Base-by-base conservation (phyloP, 2,888 invertebrate genomes). In the Lithophane leautieri region DNA sequence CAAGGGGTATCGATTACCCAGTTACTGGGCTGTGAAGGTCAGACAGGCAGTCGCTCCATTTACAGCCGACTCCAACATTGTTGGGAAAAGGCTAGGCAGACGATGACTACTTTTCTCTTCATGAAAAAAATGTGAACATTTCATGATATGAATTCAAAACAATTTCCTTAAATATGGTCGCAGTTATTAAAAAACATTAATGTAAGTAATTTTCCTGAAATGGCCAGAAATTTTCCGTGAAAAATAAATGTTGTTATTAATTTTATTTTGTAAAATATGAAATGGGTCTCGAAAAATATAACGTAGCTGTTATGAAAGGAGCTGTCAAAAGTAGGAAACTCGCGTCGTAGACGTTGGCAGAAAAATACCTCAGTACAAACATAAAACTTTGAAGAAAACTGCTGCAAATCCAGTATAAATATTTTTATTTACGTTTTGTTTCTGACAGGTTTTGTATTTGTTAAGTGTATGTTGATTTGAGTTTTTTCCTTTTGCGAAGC, bases 301-400 rank as follows among this genome's bases (percentile, higher is more conserved):
- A 54, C 40, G 44, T 40, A 3, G 52, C 44, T 42, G 52, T 28
- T 62, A 16, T 79, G 40, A 79, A 77, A 77, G 6, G 19, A 34
- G 7, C 80, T 77, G 76, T 79, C 76, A 79, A 3, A 54, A 28
- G 12, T 40, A 72, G 79, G 72, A 62, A 72, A 62, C 54, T 70
- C 28, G 47, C 3, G 28, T 62, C 40, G 52, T 40, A 44, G 4
- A 44, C 2, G 68, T 22, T 79, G 40, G 1, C n/a, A 50, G 9
- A 16, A 56, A 80, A 80, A 77, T 2, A 56, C 0, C 28, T 1
- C 0, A 40, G 44, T 47, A 34, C 12, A 47, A 28, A 50, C 0
- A 25, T 73, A 28, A 79, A 62, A 62, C 22, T 54, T 79, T 72
- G 11, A n/a, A 61, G 80, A 62, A 25, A 54, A 47, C 54, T 62